A percentile compares a stretch with the other conserved stretches of the same genome.
Conservation (phyloP, 2,888 invertebrate species). For the Andrena bucephala region DNA sequence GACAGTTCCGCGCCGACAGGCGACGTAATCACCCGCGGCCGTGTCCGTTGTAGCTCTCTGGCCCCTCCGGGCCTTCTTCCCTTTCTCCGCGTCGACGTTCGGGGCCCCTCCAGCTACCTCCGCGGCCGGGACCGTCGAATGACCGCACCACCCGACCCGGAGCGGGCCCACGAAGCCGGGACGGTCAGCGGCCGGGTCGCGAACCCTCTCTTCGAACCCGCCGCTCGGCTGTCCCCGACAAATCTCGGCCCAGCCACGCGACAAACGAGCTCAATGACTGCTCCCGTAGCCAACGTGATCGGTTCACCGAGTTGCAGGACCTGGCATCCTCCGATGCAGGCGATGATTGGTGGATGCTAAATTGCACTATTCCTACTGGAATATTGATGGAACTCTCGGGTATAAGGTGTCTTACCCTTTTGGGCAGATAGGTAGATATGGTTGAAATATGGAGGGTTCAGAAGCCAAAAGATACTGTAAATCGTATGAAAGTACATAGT, state of each 20-base stretch:
- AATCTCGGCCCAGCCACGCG: slow-evolving; percentile 66
- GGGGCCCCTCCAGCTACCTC: slow-evolving; percentile 53
- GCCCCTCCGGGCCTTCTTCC: slow-evolving; percentile 71
- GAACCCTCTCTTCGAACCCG: slow-evolving; percentile 55
- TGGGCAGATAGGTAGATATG: no score
- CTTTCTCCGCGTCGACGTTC: slow-evolving; percentile 50
- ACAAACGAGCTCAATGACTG: slow-evolving; percentile 67
- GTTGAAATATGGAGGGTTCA: no score
- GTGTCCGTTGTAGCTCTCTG: slow-evolving; percentile 76
- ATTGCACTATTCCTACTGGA: neutral
- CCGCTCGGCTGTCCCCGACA: slow-evolving; percentile 24
- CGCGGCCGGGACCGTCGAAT: slow-evolving; percentile 33
- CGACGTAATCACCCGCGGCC: slow-evolving; percentile 84
- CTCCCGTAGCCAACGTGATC: slow-evolving; percentile 10
- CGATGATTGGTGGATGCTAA: neutral
- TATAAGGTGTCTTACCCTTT: no score
- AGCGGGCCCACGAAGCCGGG: slow-evolving; percentile 23
- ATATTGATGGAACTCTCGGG: no score
- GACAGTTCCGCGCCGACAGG: slow-evolving; percentile 84
- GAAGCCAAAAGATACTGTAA: no score
- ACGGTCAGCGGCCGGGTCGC: slow-evolving; percentile 73
- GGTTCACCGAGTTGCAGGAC: neutral
- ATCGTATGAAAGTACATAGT: no score
- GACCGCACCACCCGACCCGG: slow-evolving; percentile 49
- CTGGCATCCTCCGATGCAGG: neutral